These are phyloP conservation scores for Papilio elwesi DNA, from an alignment of 2,888 invertebrate genomes.

Conservation along the genomic window DNA sequence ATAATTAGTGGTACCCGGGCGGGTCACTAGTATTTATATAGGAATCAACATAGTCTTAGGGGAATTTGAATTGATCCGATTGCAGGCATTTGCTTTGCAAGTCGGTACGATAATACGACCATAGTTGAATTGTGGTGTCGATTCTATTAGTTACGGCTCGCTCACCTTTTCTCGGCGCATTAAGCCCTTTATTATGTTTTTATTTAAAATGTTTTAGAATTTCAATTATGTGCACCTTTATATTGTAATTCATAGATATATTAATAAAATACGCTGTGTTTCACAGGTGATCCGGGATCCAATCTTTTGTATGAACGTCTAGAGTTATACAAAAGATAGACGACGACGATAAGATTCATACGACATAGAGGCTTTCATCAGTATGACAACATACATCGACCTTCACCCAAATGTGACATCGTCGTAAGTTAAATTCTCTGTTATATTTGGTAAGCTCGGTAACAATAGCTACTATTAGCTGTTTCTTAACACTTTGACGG, in stretches of 20 bases:
- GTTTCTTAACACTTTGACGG: too few relatives aligned
- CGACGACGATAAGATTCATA: too few relatives aligned
- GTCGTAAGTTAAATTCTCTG: too few relatives aligned
- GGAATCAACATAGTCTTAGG: not conserved
- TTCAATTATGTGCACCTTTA: not conserved
- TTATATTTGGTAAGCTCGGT: too few relatives aligned
- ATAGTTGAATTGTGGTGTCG: constrained; percentile 4
- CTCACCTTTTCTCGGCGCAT: not conserved
- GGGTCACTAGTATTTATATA: not conserved
- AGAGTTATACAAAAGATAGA: too few relatives aligned
- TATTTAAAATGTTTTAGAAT: constrained; percentile 8
- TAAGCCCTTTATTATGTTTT: not conserved
- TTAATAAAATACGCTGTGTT: not conserved
- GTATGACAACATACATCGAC: too few relatives aligned
- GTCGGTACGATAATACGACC: constrained; percentile 8
- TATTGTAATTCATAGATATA: not conserved
- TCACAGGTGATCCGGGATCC: too few relatives aligned
- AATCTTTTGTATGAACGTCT: too few relatives aligned
- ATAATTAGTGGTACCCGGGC: too few relatives aligned
- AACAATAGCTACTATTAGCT: too few relatives aligned
- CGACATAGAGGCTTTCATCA: too few relatives aligned
- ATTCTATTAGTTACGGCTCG: constrained; percentile 9
- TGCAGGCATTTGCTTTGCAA: not conserved
- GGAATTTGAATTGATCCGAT: constrained; percentile 13
- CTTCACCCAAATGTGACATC: too few relatives aligned